Evolutionary conservation across 2,888 invertebrate genomes (phyloP).

Genomic region (Arge pagana): DNA sequence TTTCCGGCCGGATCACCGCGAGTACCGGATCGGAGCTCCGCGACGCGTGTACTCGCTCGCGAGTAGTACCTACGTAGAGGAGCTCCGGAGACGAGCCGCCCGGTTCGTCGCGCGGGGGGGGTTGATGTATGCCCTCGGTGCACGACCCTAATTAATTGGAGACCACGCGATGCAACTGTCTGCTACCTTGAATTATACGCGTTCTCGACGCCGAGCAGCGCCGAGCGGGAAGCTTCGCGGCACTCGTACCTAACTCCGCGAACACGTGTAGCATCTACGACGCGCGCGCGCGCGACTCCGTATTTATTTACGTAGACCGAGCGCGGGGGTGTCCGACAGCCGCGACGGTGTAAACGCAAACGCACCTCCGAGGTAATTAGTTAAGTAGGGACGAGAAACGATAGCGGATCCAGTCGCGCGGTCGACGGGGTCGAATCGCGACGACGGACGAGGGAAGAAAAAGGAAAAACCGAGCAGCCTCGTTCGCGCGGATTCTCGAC

Average conservation of each 20-base stretch:
- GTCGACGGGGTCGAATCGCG: too few relatives aligned
- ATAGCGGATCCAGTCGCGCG: too few relatives aligned
- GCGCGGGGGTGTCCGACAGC: background rate
- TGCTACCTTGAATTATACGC: conserved; percentile 49
- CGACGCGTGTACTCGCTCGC: too few relatives aligned
- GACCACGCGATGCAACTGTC: conserved; percentile 56
- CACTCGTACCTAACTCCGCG: background rate
- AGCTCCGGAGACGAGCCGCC: too few relatives aligned
- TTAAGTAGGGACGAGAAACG: conserved; percentile 38
- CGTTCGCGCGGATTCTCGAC: too few relatives aligned
- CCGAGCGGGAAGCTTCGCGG: background rate
- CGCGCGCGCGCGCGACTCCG: background rate
- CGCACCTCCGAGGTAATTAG: conserved; percentile 36
- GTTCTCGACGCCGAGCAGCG: conserved; percentile 19
- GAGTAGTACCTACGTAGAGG: too few relatives aligned
- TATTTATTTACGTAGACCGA: conserved; percentile 13
- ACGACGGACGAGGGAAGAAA: too few relatives aligned
- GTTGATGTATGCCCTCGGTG: conserved; percentile 54
- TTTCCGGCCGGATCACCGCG: too few relatives aligned
- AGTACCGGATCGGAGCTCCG: too few relatives aligned
- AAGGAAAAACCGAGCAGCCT: too few relatives aligned
- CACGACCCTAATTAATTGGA: conserved; percentile 58
- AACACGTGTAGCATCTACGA: conserved; percentile 15
- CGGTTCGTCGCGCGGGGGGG: conserved; percentile 30
- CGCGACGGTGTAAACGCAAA: conserved; percentile 34